phyloP scores from a whole-genome alignment of 2,888 invertebrate species.

The Romanomermis culicivorax region DNA sequence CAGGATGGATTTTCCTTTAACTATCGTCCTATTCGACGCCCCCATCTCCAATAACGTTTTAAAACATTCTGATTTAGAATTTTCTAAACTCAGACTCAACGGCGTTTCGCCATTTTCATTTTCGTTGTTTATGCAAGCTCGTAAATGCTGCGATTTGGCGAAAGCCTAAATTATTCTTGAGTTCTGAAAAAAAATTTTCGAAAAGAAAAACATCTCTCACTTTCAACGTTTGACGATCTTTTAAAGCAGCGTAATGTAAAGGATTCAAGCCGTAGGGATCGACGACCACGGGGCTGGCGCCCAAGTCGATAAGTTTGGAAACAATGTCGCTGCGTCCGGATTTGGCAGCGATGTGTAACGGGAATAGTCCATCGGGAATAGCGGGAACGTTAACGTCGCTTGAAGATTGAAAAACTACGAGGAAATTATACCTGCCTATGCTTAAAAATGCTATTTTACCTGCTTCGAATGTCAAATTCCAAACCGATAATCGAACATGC shows the following conservation, averaged over 20 bases:
- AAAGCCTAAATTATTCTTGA: no score
- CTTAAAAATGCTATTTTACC: no score
- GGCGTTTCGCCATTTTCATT: background rate
- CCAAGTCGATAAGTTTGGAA: background rate
- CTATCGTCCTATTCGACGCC: background rate
- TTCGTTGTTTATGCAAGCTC: background rate
- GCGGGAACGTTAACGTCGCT: background rate
- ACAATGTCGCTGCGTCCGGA: background rate
- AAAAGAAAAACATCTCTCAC: no score
- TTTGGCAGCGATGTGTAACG: background rate
- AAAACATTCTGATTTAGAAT: background rate
- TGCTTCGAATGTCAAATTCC: no score
- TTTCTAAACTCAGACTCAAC: background rate
- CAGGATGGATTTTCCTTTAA: background rate
- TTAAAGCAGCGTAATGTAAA: background rate
- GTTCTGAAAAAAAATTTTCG: no score
- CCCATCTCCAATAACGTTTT: background rate
- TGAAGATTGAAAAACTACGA: background rate
- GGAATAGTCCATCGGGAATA: background rate
- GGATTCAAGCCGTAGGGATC: background rate
- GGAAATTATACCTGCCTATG: no score
- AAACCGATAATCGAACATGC: background rate
- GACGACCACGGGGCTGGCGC: background rate
- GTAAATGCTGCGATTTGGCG: background rate
- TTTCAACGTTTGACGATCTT: no score